A percentile compares a stretch with the other conserved stretches of the same genome.
Evolutionary conservation across 2,113 vertebrate species (phyloP).

Genomic region (Alouatta palliata): DNA sequence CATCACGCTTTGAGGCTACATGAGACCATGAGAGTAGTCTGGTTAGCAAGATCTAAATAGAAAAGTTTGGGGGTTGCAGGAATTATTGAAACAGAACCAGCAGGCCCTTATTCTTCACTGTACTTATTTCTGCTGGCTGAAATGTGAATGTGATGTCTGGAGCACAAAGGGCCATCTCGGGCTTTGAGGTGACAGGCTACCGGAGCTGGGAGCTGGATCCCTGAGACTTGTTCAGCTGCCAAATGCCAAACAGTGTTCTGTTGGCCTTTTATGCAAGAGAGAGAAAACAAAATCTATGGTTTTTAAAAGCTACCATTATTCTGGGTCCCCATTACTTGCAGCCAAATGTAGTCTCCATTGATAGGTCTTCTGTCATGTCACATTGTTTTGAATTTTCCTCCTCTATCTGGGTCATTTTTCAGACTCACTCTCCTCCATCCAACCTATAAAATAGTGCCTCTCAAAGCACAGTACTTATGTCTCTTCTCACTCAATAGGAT

Average conservation of each 20-base stretch:
- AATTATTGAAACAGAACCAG: neutral
- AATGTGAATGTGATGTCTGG: neutral
- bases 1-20: neutral
- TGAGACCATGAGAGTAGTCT: neutral
- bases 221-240: neutral
- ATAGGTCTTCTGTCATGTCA: neutral
- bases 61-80: neutral
- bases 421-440: neutral
- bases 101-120: neutral
- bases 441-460: neutral
- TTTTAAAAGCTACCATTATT: neutral
- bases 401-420: neutral
- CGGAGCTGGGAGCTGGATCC: neutral
- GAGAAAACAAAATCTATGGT: neutral
- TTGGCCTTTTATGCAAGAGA: neutral
- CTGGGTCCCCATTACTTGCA: neutral
- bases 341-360: neutral
- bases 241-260: neutral
- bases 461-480: neutral
- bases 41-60: neutral
- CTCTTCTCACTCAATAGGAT: neutral
- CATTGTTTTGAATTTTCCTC: neutral
- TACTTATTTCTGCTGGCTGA: neutral
- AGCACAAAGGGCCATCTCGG: neutral
- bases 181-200: neutral